Conservation (phyloP, 1,140 invertebrate genomes). For the Diabrotica virgifera region DNA sequence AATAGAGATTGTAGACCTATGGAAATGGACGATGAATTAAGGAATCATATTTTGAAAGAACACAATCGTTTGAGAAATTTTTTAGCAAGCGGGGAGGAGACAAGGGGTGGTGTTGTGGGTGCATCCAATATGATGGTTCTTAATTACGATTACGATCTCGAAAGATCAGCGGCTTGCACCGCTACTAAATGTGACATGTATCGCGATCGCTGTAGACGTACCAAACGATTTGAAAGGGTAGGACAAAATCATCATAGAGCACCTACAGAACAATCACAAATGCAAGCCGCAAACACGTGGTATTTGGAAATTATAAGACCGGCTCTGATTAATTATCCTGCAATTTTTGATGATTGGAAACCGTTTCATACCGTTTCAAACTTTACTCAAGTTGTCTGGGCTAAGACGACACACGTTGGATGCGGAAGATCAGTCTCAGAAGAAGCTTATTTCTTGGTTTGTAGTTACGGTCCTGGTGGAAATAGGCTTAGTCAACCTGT, state of each 20-base stretch:
- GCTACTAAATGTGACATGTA: constrained; percentile 11
- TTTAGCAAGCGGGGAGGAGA: constrained; percentile 4
- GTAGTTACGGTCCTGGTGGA: constrained; percentile 26
- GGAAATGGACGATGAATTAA: neutral
- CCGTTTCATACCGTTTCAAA: too few species aligned
- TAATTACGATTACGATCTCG: constrained; percentile 16
- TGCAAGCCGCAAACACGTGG: neutral
- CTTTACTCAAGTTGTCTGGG: constrained; percentile 25
- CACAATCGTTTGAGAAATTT: constrained; percentile 1
- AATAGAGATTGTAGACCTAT: neutral
- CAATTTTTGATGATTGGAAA: too few species aligned
- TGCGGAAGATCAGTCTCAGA: constrained; percentile 15
- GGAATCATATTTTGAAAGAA: neutral
- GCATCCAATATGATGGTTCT: constrained; percentile 20
- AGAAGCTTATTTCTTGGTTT: constrained; percentile 5
- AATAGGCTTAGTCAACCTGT: constrained; percentile 19
- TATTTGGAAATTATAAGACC: constrained; percentile 14
- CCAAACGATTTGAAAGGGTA: neutral
- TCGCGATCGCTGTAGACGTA: constrained; percentile 17
- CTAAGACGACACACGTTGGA: constrained; percentile 23
- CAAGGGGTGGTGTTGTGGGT: neutral
- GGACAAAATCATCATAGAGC: constrained; percentile 19
- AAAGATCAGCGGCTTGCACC: constrained; percentile 13
- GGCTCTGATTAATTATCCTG: too few species aligned
- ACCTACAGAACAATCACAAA: neutral